A percentile compares a stretch with the other conserved stretches of the same genome.
Evolutionary conservation across 35 echinoderm and acorn worm species (phyloP).

Genomic region (Apostichopus californicus): DNA sequence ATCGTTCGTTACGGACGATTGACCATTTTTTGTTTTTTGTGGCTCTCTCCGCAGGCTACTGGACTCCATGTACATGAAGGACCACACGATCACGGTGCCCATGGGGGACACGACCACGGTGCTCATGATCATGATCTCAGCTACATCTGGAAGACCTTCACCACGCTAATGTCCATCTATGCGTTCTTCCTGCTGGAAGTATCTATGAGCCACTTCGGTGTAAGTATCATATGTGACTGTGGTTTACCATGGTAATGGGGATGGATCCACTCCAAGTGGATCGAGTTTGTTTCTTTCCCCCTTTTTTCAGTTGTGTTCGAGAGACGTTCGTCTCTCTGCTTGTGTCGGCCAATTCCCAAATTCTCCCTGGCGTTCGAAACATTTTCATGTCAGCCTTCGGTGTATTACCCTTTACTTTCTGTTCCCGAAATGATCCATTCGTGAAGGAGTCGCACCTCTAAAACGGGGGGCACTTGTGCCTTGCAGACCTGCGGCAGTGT

Average conservation of each 20-base stretch:
- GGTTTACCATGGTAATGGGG: neutral
- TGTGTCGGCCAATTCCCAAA: neutral
- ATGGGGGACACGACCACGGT: neutral
- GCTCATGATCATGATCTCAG: neutral
- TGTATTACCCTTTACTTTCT: no score
- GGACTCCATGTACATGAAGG: slow-evolving; percentile 23
- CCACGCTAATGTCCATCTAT: slow-evolving; percentile 32
- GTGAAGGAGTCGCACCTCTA: no score
- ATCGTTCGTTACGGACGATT: no score
- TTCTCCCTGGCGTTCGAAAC: neutral
- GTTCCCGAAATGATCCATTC: no score
- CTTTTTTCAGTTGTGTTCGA: neutral
- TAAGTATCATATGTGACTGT: neutral
- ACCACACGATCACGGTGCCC: neutral
- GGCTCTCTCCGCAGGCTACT: slow-evolving; percentile 18
- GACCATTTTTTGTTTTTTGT: neutral
- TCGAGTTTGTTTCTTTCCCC: neutral
- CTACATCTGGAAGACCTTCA: slow-evolving; percentile 35
- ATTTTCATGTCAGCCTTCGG: no score
- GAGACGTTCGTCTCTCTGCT: neutral
- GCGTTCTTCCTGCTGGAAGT: slow-evolving; percentile 12
- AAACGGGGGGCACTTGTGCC: no score
- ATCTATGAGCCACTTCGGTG: neutral
- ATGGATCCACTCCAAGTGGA: no score
- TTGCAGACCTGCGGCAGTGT: neutral